Evolutionary conservation across 2,888 invertebrate genomes (phyloP), one percentile per base, ranked within the genome.

Genomic region (Scaptodrosophila latifasciaeformis): DNA sequence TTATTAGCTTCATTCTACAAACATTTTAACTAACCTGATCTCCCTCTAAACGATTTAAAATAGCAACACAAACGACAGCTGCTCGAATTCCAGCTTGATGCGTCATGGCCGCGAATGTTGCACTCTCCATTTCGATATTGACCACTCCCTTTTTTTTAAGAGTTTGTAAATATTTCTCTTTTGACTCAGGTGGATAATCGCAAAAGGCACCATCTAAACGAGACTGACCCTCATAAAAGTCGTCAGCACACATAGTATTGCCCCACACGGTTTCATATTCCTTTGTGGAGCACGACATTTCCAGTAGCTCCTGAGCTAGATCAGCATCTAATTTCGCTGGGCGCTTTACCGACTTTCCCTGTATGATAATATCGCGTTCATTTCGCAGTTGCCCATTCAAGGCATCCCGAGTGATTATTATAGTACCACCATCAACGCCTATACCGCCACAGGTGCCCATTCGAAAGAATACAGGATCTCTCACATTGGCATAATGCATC

Each of bases 61-160:
- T 86, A 0, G 96, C 91, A 47, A 97, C 97, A 85, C 97, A 97
- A 39, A 97, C 89, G 40, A 97, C 93, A 3, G 95, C 96, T 0
- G 95, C 92, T 82, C 91, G 92, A 65, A 97, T 93, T 2, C 94
- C 93, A 7, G 97, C 96, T 82, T 94, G 93, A 82, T 94, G 92
- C 7, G 96, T 96, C 44, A 97, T 89, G 0, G 96, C 95, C 0
- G 96, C 94, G 84, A 98, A 97, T 10, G 94, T 92, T 1, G 94
- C 88, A 18, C 94, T 93, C 86, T 98, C 97, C 97, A 97, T 97
- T 87, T 98, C 97, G 68, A 98, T 96, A 86, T 98, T 98, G 12
- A 92, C 90, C 3, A 98, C 93, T 1, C 95, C 95, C 29, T 90
- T 87, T 58, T 90, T 88, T 60, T 91, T 89, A 52, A 96, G 81